phyloP scores from a whole-genome alignment of 2,797 vertebrate species.

The Hemibagrus guttatus region DNA sequence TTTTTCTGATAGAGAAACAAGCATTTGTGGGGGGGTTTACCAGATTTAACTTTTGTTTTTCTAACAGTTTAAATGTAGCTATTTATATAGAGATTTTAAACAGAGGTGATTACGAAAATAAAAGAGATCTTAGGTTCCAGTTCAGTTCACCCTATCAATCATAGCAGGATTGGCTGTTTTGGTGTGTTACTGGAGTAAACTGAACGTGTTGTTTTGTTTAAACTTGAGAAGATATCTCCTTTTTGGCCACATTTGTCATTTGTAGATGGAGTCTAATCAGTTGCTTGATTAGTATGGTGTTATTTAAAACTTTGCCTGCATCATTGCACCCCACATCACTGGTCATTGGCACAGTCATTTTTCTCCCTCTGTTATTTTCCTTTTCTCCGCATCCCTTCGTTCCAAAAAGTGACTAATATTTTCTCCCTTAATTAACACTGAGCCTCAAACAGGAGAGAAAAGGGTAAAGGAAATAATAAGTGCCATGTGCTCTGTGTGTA shows the following conservation, averaged over 20 bases:
- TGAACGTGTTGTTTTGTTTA: slow-evolving; percentile 13
- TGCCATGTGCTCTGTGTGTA: slow-evolving; percentile 53
- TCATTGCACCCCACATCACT: slow-evolving; percentile 34
- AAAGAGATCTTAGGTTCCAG: background rate
- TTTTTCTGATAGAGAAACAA: background rate
- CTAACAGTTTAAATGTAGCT: background rate
- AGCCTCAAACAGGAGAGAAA: slow-evolving; percentile 41
- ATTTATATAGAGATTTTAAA: slow-evolving; percentile 6
- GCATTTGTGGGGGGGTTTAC: too few species aligned
- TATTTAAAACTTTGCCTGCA: slow-evolving; percentile 39
- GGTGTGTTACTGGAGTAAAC: slow-evolving; percentile 26
- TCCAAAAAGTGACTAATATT: slow-evolving; percentile 73
- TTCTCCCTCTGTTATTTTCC: slow-evolving; percentile 60
- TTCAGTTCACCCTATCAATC: background rate
- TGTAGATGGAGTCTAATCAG: slow-evolving; percentile 27
- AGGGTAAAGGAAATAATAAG: slow-evolving; percentile 50
- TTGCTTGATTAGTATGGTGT: slow-evolving; percentile 40
- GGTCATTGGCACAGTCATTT: slow-evolving; percentile 45
- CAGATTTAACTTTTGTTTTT: too few species aligned
- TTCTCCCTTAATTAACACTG: slow-evolving; percentile 65
- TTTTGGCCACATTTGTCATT: slow-evolving; percentile 37
- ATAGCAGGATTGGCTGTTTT: slow-evolving; percentile 4
- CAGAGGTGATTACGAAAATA: slow-evolving; percentile 1
- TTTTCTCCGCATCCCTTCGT: slow-evolving; percentile 53
- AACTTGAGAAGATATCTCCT: slow-evolving; percentile 36